phyloP scores from a whole-genome alignment of 2,888 invertebrate species.

The Phalera bucephala region DNA sequence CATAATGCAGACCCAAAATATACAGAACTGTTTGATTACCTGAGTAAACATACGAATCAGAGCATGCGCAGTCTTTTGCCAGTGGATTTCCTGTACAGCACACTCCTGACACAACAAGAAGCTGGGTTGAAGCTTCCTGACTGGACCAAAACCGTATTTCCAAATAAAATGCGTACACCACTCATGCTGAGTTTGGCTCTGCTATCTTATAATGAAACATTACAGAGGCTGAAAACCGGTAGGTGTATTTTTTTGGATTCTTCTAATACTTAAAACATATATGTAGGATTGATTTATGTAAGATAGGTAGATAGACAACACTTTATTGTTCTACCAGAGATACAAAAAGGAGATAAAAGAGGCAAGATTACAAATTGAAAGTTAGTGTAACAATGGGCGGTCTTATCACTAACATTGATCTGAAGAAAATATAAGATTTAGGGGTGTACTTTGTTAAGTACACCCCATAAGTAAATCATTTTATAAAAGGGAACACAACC shows the following conservation, averaged over 20 bases:
- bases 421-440: too few species aligned
- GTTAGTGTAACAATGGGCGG: too few species aligned
- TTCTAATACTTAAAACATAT: too few species aligned
- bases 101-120: slow-evolving; percentile 85
- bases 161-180: slow-evolving; percentile 85
- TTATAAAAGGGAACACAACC: too few species aligned
- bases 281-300: too few species aligned
- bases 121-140: slow-evolving; percentile 87
- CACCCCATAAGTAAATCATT: too few species aligned
- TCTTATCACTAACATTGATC: too few species aligned
- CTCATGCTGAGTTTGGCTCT: slow-evolving; percentile 87
- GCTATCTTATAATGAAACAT: slow-evolving; percentile 86
- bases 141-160: slow-evolving; percentile 88
- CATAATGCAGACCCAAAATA: slow-evolving; percentile 77
- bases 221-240: slow-evolving; percentile 90
- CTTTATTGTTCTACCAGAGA: too few species aligned
- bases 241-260: slow-evolving; percentile 34
- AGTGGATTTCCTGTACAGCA: slow-evolving; percentile 88
- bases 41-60: slow-evolving; percentile 80
- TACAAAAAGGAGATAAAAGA: too few species aligned
- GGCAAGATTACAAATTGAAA: too few species aligned
- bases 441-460: too few species aligned
- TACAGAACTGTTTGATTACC: slow-evolving; percentile 84
- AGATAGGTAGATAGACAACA: too few species aligned
- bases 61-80: slow-evolving; percentile 81